Evolutionary conservation across 2,797 vertebrate species (phyloP), one percentile per base, ranked within the genome.

Genomic region (Apogon talboti): DNA sequence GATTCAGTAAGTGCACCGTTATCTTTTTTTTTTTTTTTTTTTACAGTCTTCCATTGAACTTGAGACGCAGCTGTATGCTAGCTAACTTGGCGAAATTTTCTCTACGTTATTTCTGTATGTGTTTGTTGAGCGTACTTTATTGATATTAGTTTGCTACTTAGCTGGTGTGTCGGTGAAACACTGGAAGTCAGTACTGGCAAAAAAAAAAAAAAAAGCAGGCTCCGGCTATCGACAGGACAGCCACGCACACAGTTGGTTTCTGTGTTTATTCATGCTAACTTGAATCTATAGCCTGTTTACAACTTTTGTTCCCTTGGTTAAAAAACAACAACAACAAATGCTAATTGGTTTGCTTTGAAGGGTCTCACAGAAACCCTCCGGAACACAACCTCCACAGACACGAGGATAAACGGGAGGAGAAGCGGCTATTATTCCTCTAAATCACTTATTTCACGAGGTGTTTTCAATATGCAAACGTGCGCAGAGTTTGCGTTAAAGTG

Each of bases 1-100:
- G 90, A 88, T 86, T 87, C 91, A 86, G 93, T 94, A 86, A 93
- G 93, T 93, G 66, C 48, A 49, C 61, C 54, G 54, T 82, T 79
- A 72, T 82, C 66, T 78, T 44, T 16, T 40, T 11, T 16, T 12
- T n/a, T 30, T 56, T 2, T 21, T 21, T 21, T 21, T 21, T 21
- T 21, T 21, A 54, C 21, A 59, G 48, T 54, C 50, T 58, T 42
- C 24, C 49, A 47, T 64, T 86, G 50, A 87, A 87, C 84, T 88
- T 81, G 76, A 80, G 45, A 35, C 71, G 51, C 53, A n/a, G 66
- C 45, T 2, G 19, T 21, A 21, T 21, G 37, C 51, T 66, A n/a
- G 40, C 63, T 7, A 75, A 87, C 71, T 82, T 71, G 18, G 33
- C 14, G 4, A 1, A 7, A 14, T 15, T 11, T 13, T 3, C 0